Base-by-base conservation (phyloP, 2,888 invertebrate species). In the Diogma glabrata region DNA sequence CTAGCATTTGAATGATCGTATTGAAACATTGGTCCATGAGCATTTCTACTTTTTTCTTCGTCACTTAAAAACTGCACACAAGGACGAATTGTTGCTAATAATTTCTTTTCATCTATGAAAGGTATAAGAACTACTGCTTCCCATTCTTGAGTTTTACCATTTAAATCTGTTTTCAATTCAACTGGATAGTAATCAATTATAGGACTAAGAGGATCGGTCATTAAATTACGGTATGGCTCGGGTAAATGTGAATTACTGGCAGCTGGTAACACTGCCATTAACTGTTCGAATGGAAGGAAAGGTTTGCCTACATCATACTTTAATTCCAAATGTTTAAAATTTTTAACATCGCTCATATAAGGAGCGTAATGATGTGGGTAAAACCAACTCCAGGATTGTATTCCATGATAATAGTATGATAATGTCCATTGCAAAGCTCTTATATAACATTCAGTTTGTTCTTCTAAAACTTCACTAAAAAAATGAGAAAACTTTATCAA, bases 301-400 rank as follows among this genome's bases (percentile, higher is more conserved):
- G 97, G 96, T 58, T 76, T 77, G 3, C 87, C 90, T 56, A 87
- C 65, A 10, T 92, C 87, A 64, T 89, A 95, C 24, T 82, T 76
- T n/a, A 96, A 74, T 60, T 84, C 76, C 57, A 87, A 70, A 57
- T 84, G 72, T 57, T 79, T 75, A 64, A 96, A 93, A 52, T 84
- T 81, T 60, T 79, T 82, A 28, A 97, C 79, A 66, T 97, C 97
- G 3, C 95, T 95, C 58, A 95, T 87, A 65, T 86, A 96, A 0
- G 97, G 97, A 0, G 96, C 89, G 70, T 97, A 99, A 69, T 99
- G 96, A 64, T 91, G 89, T 0, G 95, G 94, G 69, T 95, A 99
- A 71, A 78, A 96, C 97, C 97, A 99, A 24, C 91, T 88, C 99
- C 99, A 99, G 0, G 94, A 95, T 49, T 87, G 87, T 43, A 94